Evolutionary conservation across 2,113 vertebrate species (phyloP), one percentile per base, ranked within the genome.

Genomic region (Myodes glareolus): DNA sequence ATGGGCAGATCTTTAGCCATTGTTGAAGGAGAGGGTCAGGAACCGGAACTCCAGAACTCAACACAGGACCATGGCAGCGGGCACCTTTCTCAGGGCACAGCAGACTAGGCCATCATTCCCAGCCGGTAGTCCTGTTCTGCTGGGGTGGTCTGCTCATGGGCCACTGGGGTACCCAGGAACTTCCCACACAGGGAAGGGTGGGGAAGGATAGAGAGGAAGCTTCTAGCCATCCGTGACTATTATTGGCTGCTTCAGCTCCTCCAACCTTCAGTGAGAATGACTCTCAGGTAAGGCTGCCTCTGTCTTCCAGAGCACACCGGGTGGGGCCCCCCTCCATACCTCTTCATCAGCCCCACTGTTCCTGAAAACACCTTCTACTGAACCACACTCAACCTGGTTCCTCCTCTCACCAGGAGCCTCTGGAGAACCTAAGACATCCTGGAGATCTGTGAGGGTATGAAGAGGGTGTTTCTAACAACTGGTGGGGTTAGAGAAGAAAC

Each of bases 31-130:
- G 1, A 72, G 23, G 33, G 25, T 68, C 45, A 52, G 39, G 45
- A 50, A n/a, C 21, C 52, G 55, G 82, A 86, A 84, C 45, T 16
- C 6, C 33, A 25, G 31, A 13, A 55, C 45, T 47, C 23, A 10
- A 61, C 52, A 16, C 0, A 0, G 7, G 47, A 17, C 12, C 36
- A 4, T 42, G 1, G 13, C 47, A 70, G 31, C 2, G 3, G 29
- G 11, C 31, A 25, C 47, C 75, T 29, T 65, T 45, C 50, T 29
- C 77, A 81, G 19, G 55, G 55, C 19, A 58, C 19, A 58, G 17
- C 31, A 7, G 27, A 21, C 19, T 13, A 12, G 19, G 39, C 2
- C 47, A 77, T 78, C 33, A 2, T 61, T 70, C 14, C 55, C 70
- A 78, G 76, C 4, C 72, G 75, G 33, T n/a, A 76, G 39, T 52